These are phyloP conservation scores for Plectrocnemia conspersa DNA, from an alignment of 1,140 invertebrate species.

Conservation along the genomic window DNA sequence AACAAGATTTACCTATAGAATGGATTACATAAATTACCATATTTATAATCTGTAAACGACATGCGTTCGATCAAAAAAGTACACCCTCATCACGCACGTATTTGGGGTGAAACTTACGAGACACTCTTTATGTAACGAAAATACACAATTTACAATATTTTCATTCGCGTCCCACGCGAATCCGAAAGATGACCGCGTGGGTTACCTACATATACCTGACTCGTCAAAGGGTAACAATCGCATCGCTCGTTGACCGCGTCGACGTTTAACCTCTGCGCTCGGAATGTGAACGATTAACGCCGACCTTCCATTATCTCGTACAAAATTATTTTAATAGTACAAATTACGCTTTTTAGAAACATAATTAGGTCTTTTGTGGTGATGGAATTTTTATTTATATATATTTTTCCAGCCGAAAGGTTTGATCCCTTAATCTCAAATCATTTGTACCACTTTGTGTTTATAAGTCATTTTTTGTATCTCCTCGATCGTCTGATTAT, in stretches of 20 bases:
- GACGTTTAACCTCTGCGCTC: constrained; percentile 1
- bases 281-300: constrained; percentile 13
- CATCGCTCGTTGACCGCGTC: neutral
- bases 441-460: neutral
- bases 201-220: neutral
- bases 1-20: too few species aligned
- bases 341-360: constrained; percentile 33
- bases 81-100: neutral
- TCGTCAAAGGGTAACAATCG: neutral
- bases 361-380: constrained; percentile 26
- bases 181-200: constrained; percentile 7
- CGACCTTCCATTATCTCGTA: constrained; percentile 27
- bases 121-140: neutral
- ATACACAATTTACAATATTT: too few species aligned
- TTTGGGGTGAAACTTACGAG: neutral
- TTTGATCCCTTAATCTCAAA: constrained; percentile 26
- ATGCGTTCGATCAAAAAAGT: too few species aligned
- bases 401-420: constrained; percentile 18
- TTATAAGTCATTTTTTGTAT: constrained; percentile 1
- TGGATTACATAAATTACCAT: too few species aligned
- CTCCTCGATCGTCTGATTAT: constrained; percentile 25
- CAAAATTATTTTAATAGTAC: constrained; percentile 34
- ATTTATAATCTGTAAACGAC: too few species aligned
- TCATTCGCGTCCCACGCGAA: constrained; percentile 15
- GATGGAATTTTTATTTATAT: constrained; percentile 6